Conservation (phyloP, 2,888 invertebrate genomes). For the Apodemia hepburni region DNA sequence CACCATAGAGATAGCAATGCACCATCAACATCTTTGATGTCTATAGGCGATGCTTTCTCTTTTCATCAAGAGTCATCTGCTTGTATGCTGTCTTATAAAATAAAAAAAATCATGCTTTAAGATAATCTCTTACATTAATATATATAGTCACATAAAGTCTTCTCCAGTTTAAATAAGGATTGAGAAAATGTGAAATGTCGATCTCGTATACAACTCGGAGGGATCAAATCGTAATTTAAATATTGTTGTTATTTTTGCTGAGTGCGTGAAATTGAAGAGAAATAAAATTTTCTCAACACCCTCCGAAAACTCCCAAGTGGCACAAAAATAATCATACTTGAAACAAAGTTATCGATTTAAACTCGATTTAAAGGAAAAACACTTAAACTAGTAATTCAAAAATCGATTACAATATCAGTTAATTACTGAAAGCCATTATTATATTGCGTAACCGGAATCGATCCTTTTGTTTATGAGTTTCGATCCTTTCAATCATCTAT, state of each 20-base stretch:
- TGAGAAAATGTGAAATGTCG: constrained; percentile 8
- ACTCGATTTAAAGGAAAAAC: constrained; percentile 26
- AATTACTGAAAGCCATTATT: constrained; percentile 71
- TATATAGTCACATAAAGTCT: neutral
- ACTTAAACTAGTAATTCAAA: constrained; percentile 38
- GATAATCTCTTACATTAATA: neutral
- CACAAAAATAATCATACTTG: constrained; percentile 40
- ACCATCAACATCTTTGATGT: too few relatives aligned
- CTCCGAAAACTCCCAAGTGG: constrained; percentile 37
- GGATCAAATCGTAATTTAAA: constrained; percentile 68
- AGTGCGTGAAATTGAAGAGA: constrained; percentile 76
- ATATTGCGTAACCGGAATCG: constrained; percentile 75
- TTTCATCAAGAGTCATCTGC: too few relatives aligned
- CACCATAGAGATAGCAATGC: too few relatives aligned
- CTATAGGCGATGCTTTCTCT: too few relatives aligned
- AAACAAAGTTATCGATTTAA: constrained; percentile 39
- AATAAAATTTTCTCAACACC: constrained; percentile 66
- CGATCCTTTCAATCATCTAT: constrained; percentile 80
- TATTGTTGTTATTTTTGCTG: constrained; percentile 75
- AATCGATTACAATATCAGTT: constrained; percentile 59
- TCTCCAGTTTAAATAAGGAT: neutral
- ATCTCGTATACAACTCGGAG: constrained; percentile 34
- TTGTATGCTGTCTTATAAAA: too few relatives aligned
- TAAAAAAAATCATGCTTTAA: too few relatives aligned
- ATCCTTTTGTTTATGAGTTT: constrained; percentile 77